A percentile compares a stretch with the other conserved stretches of the same genome.
Conservation (phyloP, 1,140 invertebrate genomes). For the Parapsyche elsis region DNA sequence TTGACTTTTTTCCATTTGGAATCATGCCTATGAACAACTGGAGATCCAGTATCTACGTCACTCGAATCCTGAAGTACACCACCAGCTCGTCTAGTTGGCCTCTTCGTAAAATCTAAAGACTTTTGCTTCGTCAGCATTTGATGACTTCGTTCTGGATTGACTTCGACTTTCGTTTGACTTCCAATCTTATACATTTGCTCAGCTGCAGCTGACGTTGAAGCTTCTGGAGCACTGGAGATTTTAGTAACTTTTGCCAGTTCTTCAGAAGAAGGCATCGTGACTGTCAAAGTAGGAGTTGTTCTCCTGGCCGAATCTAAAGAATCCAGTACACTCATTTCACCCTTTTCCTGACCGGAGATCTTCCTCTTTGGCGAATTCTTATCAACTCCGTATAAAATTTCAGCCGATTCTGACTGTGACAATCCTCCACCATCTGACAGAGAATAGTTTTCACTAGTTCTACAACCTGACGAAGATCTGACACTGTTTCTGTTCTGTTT, state of each 20-base stretch:
- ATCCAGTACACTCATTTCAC: slow-evolving; percentile 31
- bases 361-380: slow-evolving; percentile 53
- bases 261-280: slow-evolving; percentile 71
- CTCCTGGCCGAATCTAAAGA: slow-evolving; percentile 55
- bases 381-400: slow-evolving; percentile 35
- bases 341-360: slow-evolving; percentile 52
- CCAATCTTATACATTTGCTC: neutral
- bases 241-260: slow-evolving; percentile 61
- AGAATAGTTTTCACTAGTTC: slow-evolving; percentile 65
- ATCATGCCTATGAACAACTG: slow-evolving; percentile 60
- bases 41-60: slow-evolving; percentile 59
- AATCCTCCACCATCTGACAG: slow-evolving; percentile 66
- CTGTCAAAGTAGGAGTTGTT: slow-evolving; percentile 66
- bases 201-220: neutral
- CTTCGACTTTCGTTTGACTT: neutral
- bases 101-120: slow-evolving; percentile 62
- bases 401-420: slow-evolving; percentile 49
- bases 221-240: slow-evolving; percentile 17
- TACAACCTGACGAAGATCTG: slow-evolving; percentile 60
- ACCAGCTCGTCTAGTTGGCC: neutral
- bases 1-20: slow-evolving; percentile 81
- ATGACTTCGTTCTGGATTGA: slow-evolving; percentile 57
- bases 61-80: slow-evolving; percentile 62
- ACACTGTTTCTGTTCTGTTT: slow-evolving; percentile 60
- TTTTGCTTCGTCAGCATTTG: slow-evolving; percentile 65